Evolutionary conservation across 2,888 invertebrate species (phyloP).

Genomic region (Rapana venosa): DNA sequence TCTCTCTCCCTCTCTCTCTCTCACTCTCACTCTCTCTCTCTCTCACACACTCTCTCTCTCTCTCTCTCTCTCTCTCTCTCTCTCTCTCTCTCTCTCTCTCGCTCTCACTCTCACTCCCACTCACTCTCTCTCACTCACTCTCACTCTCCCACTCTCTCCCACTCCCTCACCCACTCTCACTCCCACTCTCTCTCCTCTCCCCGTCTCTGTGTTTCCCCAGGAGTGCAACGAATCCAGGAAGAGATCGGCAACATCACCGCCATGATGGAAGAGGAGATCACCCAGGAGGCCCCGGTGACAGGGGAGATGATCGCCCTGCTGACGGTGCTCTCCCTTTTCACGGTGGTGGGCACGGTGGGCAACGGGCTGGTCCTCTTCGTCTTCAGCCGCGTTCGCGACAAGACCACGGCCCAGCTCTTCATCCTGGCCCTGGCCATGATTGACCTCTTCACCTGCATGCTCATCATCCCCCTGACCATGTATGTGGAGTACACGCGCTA

Average conservation of each 20-base stretch:
- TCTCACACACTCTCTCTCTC: not conserved
- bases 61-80: conserved; percentile 9
- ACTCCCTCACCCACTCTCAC: not conserved
- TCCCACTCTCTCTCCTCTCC: not conserved
- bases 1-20: not conserved
- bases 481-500: conserved; percentile 55
- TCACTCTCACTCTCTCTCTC: not conserved
- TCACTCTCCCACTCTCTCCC: not conserved
- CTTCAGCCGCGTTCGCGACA: conserved; percentile 65
- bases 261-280: not conserved
- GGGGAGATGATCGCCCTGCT: conserved; percentile 57
- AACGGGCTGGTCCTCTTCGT: conserved; percentile 70
- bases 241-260: conserved; percentile 23
- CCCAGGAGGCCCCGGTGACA: conserved; percentile 13
- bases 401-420: conserved; percentile 67
- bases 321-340: conserved; percentile 58
- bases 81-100: conserved; percentile 8
- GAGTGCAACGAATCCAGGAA: not conserved
- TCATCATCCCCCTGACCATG: conserved; percentile 60
- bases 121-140: not conserved
- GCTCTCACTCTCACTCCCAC: not conserved
- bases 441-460: conserved; percentile 59
- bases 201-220: conserved; percentile 13
- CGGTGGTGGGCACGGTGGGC: conserved; percentile 64
- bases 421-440: conserved; percentile 62